Evolutionary conservation across 2,888 invertebrate genomes (phyloP).

Genomic region (Agrochola macilenta): DNA sequence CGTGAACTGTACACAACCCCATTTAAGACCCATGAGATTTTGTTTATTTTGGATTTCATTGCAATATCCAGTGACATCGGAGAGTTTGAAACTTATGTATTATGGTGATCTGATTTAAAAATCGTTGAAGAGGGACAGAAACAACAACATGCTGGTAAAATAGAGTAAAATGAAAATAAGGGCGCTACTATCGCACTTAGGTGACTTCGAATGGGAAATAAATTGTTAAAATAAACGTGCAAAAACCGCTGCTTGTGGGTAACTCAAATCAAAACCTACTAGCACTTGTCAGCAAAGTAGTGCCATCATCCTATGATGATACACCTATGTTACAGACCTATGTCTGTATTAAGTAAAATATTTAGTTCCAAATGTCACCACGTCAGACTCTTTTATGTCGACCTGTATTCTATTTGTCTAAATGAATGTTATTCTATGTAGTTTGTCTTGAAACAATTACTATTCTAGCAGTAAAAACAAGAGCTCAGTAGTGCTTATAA

Average conservation of each 20-base stretch:
- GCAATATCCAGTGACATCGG: slow-evolving; percentile 18
- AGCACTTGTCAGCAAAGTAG: too few species aligned
- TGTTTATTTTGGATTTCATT: slow-evolving; percentile 66
- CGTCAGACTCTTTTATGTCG: too few species aligned
- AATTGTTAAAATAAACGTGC: too few species aligned
- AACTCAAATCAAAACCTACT: too few species aligned
- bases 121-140: not conserved
- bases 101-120: not conserved
- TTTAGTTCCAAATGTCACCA: too few species aligned
- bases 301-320: too few species aligned
- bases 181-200: too few species aligned
- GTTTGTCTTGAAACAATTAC: not conserved
- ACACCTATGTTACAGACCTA: too few species aligned
- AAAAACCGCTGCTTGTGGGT: too few species aligned
- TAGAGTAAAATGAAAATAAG: too few species aligned
- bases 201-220: too few species aligned
- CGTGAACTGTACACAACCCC: slow-evolving; percentile 76
- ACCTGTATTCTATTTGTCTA: not conserved
- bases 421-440: not conserved
- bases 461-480: not conserved
- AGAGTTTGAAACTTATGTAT: not conserved
- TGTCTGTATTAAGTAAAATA: too few species aligned
- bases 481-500: not conserved
- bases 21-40: slow-evolving; percentile 73
- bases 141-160: not conserved